phyloP scores from a whole-genome alignment of 2,888 invertebrate species.

The Boloria selene region DNA sequence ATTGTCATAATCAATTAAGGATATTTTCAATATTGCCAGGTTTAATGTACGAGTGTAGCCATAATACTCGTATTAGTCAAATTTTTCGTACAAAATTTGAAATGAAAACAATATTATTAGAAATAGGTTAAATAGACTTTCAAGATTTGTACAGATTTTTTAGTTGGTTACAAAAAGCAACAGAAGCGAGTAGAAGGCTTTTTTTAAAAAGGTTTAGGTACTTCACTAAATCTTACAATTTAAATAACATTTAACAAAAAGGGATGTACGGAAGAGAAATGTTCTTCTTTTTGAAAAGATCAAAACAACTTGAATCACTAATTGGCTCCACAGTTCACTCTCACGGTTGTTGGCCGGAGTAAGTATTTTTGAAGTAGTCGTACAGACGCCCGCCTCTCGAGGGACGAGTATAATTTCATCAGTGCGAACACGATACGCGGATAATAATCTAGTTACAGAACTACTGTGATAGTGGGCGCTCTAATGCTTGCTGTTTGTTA shows the following conservation, averaged over 20 bases:
- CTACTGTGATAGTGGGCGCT: neutral
- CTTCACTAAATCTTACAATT: neutral
- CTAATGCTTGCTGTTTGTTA: neutral
- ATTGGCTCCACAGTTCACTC: slow-evolving; percentile 1
- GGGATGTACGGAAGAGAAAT: neutral
- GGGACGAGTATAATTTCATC: slow-evolving; percentile 47
- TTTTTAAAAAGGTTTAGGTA: neutral
- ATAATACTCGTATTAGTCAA: neutral
- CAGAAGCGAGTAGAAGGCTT: too few relatives aligned
- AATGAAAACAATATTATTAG: neutral
- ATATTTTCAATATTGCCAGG: neutral
- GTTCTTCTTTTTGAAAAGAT: slow-evolving; percentile 2
- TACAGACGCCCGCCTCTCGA: slow-evolving; percentile 35
- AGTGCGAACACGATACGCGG: slow-evolving; percentile 43
- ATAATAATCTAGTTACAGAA: slow-evolving; percentile 43
- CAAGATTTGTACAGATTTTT: too few relatives aligned
- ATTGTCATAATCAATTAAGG: slow-evolving; percentile 20
- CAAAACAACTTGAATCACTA: slow-evolving; percentile 16
- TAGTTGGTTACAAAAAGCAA: too few relatives aligned
- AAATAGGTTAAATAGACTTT: too few relatives aligned
- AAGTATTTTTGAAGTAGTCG: slow-evolving; percentile 24
- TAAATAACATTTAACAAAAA: slow-evolving; percentile 1
- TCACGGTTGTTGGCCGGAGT: slow-evolving; percentile 10
- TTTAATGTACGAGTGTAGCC: neutral
- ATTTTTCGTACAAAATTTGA: neutral